Conservation (phyloP, 2,797 vertebrate genomes). For the Schizopygopsis malacanthus region DNA sequence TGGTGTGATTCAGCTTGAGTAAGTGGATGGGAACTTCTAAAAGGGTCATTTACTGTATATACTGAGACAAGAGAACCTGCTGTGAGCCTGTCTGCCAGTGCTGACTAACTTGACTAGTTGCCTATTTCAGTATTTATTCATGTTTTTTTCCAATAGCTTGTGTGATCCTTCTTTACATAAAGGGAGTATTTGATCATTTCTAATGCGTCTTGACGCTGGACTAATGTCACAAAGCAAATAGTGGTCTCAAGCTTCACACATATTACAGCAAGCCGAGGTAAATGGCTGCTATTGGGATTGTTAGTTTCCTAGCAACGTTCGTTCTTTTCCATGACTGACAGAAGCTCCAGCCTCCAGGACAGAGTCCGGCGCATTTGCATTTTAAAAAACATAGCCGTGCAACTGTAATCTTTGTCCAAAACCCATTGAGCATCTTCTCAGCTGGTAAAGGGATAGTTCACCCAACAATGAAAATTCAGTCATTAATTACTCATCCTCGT, state of each 20-base stretch:
- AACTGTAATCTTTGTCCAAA: not conserved
- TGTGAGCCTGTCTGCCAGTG: not conserved
- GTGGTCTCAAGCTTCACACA: not conserved
- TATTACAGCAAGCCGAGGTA: not conserved
- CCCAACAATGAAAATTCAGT: too few species aligned
- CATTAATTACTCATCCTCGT: too few species aligned
- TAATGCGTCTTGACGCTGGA: not conserved
- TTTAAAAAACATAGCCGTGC: not conserved
- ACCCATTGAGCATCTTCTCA: not conserved
- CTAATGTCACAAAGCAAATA: not conserved
- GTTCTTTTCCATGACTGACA: constrained; percentile 13
- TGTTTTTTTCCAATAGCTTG: not conserved
- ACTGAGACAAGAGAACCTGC: not conserved
- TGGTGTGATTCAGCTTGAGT: constrained; percentile 17
- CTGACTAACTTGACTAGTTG: not conserved
- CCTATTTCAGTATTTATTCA: not conserved
- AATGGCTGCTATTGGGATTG: constrained; percentile 22
- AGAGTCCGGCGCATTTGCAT: not conserved
- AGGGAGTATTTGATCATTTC: not conserved
- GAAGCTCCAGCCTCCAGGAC: constrained; percentile 14
- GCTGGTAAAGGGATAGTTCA: not conserved
- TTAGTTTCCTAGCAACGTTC: constrained; percentile 37
- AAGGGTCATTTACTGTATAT: not conserved
- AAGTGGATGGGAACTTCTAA: not conserved
- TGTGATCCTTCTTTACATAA: not conserved